These are phyloP conservation scores for Drosophila mulleri DNA, from an alignment of 2,888 invertebrate genomes.

Conservation along the genomic window DNA sequence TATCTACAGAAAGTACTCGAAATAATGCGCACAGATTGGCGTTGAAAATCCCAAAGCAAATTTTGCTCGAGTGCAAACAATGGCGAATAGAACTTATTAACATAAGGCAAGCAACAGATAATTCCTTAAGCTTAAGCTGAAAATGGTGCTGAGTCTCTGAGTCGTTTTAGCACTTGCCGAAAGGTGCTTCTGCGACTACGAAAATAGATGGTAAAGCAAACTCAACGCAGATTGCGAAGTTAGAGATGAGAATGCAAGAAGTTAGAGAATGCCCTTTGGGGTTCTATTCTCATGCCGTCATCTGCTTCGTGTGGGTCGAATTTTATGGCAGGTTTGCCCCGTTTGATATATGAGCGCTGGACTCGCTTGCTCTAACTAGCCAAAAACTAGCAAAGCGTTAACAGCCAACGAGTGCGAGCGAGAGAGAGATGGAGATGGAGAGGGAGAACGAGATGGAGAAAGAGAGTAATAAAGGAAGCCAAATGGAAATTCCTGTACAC, in stretches of 20 bases:
- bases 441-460: not conserved
- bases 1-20: conserved; percentile 20
- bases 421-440: not conserved
- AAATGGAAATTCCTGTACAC: conserved; percentile 27
- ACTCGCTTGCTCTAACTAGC: conserved; percentile 9
- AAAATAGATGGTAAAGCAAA: conserved; percentile 8
- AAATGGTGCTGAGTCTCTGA: conserved; percentile 15
- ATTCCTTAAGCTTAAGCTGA: conserved; percentile 42
- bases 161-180: conserved; percentile 5
- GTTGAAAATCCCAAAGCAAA: conserved; percentile 19
- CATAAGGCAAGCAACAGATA: conserved; percentile 61
- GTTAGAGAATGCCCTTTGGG: not conserved
- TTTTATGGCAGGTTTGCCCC: conserved; percentile 12
- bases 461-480: conserved; percentile 4
- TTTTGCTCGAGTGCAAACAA: conserved; percentile 23
- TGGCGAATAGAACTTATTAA: conserved; percentile 45
- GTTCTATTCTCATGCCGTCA: not conserved
- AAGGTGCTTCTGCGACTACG: not conserved
- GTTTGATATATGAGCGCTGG: conserved; percentile 15
- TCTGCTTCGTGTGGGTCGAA: conserved; percentile 3
- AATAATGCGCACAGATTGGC: conserved; percentile 39
- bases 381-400: conserved; percentile 19
- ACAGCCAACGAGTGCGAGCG: not conserved
- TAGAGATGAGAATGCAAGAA: not conserved
- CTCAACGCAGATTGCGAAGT: not conserved